phyloP scores from a whole-genome alignment of 2,888 invertebrate genomes.

The Ptilodon capucinus region DNA sequence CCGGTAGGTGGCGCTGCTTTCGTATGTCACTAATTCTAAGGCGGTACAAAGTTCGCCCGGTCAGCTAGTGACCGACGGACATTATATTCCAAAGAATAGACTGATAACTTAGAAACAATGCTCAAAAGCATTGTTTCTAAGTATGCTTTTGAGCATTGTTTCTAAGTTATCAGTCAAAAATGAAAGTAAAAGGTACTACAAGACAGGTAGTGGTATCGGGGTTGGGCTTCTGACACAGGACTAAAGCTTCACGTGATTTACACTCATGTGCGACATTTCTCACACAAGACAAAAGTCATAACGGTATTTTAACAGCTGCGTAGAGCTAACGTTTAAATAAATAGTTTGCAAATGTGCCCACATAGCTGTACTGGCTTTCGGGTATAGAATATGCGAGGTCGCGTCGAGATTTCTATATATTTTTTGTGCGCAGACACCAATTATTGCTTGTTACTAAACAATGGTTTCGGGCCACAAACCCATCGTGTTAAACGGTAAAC shows the following conservation, averaged over 20 bases:
- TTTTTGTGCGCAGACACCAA: conserved; percentile 17
- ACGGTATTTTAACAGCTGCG: neutral
- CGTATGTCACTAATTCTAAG: no score
- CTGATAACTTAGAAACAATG: no score
- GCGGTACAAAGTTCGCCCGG: no score
- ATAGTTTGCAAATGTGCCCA: neutral
- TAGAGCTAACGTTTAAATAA: neutral
- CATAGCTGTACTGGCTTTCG: neutral
- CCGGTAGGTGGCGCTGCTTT: no score
- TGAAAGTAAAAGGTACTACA: no score
- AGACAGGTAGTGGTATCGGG: no score
- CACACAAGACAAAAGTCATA: neutral
- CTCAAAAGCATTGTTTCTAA: no score
- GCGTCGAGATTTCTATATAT: conserved; percentile 16
- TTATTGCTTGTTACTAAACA: conserved; percentile 37
- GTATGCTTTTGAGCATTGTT: no score
- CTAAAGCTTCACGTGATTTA: neutral
- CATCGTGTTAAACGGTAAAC: conserved; percentile 59
- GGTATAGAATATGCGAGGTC: neutral
- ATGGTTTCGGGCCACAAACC: conserved; percentile 32
- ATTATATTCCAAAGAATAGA: no score
- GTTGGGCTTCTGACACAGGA: neutral
- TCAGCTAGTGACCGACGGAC: no score
- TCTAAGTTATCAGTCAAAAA: no score
- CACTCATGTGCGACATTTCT: neutral